phyloP scores from a whole-genome alignment of 2,797 vertebrate genomes.

The Furcifer pardalis region DNA sequence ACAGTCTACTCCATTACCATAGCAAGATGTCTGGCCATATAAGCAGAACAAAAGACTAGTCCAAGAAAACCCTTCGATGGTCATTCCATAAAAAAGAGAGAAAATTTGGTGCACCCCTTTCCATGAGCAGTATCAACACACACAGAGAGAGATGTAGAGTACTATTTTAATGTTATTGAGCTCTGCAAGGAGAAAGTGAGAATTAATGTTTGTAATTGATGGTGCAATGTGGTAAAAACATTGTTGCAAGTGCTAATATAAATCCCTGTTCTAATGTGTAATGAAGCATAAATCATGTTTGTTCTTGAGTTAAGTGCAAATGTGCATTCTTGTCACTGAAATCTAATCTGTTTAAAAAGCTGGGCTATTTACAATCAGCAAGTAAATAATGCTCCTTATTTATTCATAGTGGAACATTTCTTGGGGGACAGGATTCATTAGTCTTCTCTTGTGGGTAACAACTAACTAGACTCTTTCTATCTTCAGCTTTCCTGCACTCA shows the following conservation, averaged over 20 bases:
- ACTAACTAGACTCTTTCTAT: not conserved
- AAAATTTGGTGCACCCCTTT: not conserved
- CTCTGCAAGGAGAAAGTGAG: constrained; percentile 20
- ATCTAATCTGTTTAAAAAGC: constrained; percentile 27
- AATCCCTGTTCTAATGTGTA: constrained; percentile 16
- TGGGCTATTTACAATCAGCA: not conserved
- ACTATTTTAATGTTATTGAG: constrained; percentile 12
- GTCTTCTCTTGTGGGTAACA: not conserved
- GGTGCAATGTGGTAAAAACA: constrained; percentile 17
- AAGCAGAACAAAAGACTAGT: not conserved
- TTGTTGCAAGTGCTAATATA: constrained; percentile 38
- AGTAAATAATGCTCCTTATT: not conserved
- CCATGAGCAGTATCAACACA: not conserved
- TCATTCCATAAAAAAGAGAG: not conserved
- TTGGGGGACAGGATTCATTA: not conserved
- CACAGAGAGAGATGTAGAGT: not conserved
- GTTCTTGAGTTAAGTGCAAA: constrained; percentile 27
- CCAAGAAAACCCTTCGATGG: not conserved
- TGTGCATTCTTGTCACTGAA: constrained; percentile 23
- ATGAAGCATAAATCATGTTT: constrained; percentile 24
- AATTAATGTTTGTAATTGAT: constrained; percentile 42
- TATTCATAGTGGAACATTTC: not conserved
- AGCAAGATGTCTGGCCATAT: too few relatives aligned
- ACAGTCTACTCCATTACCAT: too few relatives aligned
- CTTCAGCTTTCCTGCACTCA: not conserved